Evolutionary conservation across 2,113 vertebrate species (phyloP), one percentile per base, ranked within the genome.

Genomic region (Acrocephalus kingi): DNA sequence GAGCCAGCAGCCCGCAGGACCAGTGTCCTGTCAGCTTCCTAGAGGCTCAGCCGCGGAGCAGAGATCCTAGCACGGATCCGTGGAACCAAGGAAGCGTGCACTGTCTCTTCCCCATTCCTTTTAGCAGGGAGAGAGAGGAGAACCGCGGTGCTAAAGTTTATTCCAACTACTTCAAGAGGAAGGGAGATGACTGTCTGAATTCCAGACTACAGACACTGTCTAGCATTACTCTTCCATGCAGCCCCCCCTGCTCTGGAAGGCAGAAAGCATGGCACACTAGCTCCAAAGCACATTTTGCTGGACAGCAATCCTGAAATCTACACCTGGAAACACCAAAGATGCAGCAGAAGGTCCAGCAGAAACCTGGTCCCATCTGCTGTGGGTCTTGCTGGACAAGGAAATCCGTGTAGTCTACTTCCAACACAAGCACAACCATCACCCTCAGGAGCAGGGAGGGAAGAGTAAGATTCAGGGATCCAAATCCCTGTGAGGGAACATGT

Each of bases 31-130:
- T 2, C 55, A 33, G 64, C 55, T 74, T 43, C 21, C 71, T 14
- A 20, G 11, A 1, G 5, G 28, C 46, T 74, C 54, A 51, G 7
- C 22, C 4, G 0, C 0, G 0, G 41, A 66, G 56, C 48, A n/a
- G 21, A 18, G 51, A 81, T 54, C 24, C 23, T 2, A 39, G 18
- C 46, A 78, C 14, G 66, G n/a, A 77, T 15, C 67, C 73, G 18
- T 4, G 15, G 45, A 69, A 56, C 30, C n/a, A 48, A 39, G 10
- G 13, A 55, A 37, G 17, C 0, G 0, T 22, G 27, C 28, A 6
- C 39, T 52, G 67, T 30, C 31, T 61, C 62, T 39, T 43, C 33
- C 25, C 48, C 35, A 9, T 3, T 69, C 77, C 63, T 66, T 61
- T 43, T 3, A 28, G 31, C 33, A 71, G 3, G 10, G 56, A 23